Conservation (phyloP, 2,797 vertebrate genomes). For the Catostomus latipinnis region DNA sequence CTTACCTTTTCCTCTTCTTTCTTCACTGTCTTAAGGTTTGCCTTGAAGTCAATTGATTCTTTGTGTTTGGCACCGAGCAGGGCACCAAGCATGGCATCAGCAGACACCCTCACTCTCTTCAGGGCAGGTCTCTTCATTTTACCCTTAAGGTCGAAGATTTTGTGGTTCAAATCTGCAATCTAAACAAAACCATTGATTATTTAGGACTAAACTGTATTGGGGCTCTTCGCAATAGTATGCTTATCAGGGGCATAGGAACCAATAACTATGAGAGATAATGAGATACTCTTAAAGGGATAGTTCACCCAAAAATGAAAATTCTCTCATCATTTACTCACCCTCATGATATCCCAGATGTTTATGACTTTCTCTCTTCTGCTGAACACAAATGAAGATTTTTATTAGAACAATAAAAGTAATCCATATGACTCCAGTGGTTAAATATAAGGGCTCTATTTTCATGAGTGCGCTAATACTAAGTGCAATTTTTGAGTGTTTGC, state of each 20-base stretch:
- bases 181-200: neutral
- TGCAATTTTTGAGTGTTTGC: no score
- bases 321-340: no score
- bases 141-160: conserved; percentile 66
- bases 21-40: conserved; percentile 71
- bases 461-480: no score
- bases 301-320: no score
- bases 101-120: conserved; percentile 66
- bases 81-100: conserved; percentile 54
- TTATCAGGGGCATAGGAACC: no score
- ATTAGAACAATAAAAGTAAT: neutral
- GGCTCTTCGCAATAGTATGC: no score
- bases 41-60: conserved; percentile 69
- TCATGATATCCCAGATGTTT: no score
- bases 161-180: conserved; percentile 49
- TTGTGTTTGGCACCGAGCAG: conserved; percentile 61
- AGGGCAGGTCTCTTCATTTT: conserved; percentile 69
- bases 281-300: neutral
- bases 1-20: conserved; percentile 69
- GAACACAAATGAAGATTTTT: no score
- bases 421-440: no score
- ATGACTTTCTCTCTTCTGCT: no score
- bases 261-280: no score
- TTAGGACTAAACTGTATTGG: neutral
- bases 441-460: no score